Base-by-base conservation (phyloP, 2,113 vertebrate species). In the Zootoca vivipara region DNA sequence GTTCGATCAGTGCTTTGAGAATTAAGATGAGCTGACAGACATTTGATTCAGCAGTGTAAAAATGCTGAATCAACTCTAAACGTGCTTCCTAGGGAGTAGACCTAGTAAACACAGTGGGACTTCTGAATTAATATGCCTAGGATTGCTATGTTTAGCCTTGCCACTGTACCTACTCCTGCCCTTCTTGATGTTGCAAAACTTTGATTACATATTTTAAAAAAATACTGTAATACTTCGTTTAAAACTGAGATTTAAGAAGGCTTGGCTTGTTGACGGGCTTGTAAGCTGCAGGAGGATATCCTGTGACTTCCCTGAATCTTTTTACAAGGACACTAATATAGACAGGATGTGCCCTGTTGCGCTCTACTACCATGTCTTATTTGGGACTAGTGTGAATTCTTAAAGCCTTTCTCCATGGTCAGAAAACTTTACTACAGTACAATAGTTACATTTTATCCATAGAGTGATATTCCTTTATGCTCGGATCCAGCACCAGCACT, bases 241-340 rank as follows among this genome's bases (percentile, higher is more conserved):
- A 8, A 35, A 75, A 85, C 22, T 3, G 42, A 72, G n/a, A 64
- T 15, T 83, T 16, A 56, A 38, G 12, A 58, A n/a, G 35, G 26
- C 15, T 30, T 85, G 35, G 35, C 12, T 64, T 28, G 24, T 64
- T 40, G 83, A 52, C 15, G 83, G 52, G 35, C 4, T 64, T 77
- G 7, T 73, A 64, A 81, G 18, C 73, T 40, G 2, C 20, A 80
- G 89, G 52, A 96, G 96, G 96, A 97, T 96, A 96, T 97, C 97
- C 97, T 96, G 91, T 93, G 86, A 70, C 93, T 87, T 28, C 94
- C 94, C 88, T 92, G 90, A 92, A 91, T 95, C 91, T 95, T 95
- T 93, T 92, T 89, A 89, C 91, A 88, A 91, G 87, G 79, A 81
- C 89, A 95, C 92, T 93, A 91, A 92, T 81, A 93, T 83, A 96